Percentiles rank a stretch among this genome's conserved stretches.
Conservation (phyloP, 2,113 vertebrate genomes). For the Callipepla squamata region DNA sequence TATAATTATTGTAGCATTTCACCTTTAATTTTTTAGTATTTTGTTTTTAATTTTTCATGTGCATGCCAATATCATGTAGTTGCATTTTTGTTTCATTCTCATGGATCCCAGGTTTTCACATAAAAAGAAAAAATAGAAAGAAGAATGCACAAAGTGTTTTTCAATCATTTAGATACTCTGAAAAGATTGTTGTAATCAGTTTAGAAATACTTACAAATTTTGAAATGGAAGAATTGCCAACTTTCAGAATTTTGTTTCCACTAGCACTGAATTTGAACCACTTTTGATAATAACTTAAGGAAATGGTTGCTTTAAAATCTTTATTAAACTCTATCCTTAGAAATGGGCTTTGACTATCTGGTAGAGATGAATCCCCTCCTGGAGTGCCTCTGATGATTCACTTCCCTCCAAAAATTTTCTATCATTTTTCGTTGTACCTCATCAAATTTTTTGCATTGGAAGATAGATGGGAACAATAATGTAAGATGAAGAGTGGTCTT, state of each 20-base stretch:
- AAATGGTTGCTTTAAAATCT: not conserved
- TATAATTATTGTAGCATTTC: not conserved
- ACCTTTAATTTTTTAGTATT: not conserved
- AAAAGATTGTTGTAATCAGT: not conserved
- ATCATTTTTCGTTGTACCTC: not conserved
- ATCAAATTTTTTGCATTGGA: not conserved
- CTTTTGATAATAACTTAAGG: not conserved
- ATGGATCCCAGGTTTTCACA: not conserved
- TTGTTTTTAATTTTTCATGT: too few relatives aligned
- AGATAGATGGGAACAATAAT: not conserved
- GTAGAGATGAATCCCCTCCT: not conserved
- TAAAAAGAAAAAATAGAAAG: not conserved
- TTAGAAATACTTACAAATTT: not conserved
- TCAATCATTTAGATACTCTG: not conserved
- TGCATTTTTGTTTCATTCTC: not conserved
- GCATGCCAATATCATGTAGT: rapidly evolving
- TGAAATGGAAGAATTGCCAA: not conserved
- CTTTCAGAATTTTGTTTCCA: not conserved
- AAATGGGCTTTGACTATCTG: not conserved
- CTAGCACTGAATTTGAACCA: not conserved
- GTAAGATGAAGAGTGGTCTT: not conserved
- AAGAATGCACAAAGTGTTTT: not conserved
- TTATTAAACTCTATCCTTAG: not conserved
- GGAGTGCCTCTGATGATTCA: not conserved
- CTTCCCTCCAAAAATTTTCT: not conserved